Percentiles rank a stretch among this genome's conserved stretches.
Evolutionary conservation across 2,888 invertebrate genomes (phyloP).

Genomic region (Hydroisotoma schaefferi): DNA sequence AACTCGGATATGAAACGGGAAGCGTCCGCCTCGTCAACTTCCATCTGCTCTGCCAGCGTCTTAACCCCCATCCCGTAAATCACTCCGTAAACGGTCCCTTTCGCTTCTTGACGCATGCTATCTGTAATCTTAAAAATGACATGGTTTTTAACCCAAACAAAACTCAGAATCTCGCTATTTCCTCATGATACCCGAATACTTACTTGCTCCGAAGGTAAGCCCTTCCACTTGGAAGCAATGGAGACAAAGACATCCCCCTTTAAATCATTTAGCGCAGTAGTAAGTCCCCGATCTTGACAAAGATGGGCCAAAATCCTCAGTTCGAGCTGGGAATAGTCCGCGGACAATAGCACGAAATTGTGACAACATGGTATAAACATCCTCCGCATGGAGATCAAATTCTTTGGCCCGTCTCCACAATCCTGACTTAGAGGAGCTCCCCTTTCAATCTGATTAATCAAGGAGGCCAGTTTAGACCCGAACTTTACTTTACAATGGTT

Average conservation of each 20-base stretch:
- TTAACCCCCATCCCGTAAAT: conserved; percentile 94
- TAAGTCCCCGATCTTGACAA: conserved; percentile 69
- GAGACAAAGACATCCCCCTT: conserved; percentile 72
- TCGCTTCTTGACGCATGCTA: conserved; percentile 70
- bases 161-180: neutral
- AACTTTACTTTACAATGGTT: conserved; percentile 27
- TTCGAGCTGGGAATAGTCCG: conserved; percentile 96
- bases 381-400: conserved; percentile 52
- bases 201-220: conserved; percentile 62
- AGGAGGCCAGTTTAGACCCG: conserved; percentile 28
- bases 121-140: conserved; percentile 14
- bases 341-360: conserved; percentile 69
- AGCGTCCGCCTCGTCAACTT: conserved; percentile 76
- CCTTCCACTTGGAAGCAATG: conserved; percentile 82
- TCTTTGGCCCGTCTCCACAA: neutral
- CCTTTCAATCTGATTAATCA: conserved; percentile 25
- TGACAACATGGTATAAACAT: conserved; percentile 61
- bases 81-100: conserved; percentile 92
- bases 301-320: conserved; percentile 88
- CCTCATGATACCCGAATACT: conserved; percentile 18
- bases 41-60: conserved; percentile 73
- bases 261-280: conserved; percentile 56
- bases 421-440: neutral
- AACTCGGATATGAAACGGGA: conserved; percentile 61
- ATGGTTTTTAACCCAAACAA: neutral